Evolutionary conservation across 2,113 vertebrate genomes (phyloP).

Genomic region (Centropus bengalensis): DNA sequence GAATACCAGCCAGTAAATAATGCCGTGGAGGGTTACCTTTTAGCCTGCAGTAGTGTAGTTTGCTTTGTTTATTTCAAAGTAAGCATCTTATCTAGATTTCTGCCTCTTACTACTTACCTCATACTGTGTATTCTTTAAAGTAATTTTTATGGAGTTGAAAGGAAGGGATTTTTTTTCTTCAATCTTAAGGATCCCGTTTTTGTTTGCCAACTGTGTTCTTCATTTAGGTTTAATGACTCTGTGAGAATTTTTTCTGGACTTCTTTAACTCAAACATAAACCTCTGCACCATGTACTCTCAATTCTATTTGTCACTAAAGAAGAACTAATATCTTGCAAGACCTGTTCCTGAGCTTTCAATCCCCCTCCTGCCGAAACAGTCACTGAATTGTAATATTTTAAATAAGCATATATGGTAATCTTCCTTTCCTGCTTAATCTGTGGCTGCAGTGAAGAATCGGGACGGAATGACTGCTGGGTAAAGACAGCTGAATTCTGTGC

Average conservation of each 20-base stretch:
- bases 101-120: background rate
- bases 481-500: background rate
- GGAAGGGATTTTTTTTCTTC: background rate
- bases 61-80: background rate
- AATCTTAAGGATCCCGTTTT: background rate
- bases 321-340: background rate
- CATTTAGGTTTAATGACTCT: background rate
- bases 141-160: background rate
- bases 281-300: background rate
- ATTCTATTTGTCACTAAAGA: background rate
- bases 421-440: background rate
- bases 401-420: background rate
- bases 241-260: background rate
- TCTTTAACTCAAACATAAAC: background rate
- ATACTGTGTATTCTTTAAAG: background rate
- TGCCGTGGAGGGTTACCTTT: background rate
- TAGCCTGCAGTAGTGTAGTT: background rate
- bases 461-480: background rate
- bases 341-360: background rate
- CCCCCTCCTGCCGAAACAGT: background rate
- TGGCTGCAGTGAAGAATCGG: background rate
- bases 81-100: background rate
- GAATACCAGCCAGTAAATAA: background rate
- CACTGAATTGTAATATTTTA: background rate
- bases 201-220: background rate